phyloP scores from a whole-genome alignment of 1,140 invertebrate species.

The Pachyrhynchus sulphureomaculatus region DNA sequence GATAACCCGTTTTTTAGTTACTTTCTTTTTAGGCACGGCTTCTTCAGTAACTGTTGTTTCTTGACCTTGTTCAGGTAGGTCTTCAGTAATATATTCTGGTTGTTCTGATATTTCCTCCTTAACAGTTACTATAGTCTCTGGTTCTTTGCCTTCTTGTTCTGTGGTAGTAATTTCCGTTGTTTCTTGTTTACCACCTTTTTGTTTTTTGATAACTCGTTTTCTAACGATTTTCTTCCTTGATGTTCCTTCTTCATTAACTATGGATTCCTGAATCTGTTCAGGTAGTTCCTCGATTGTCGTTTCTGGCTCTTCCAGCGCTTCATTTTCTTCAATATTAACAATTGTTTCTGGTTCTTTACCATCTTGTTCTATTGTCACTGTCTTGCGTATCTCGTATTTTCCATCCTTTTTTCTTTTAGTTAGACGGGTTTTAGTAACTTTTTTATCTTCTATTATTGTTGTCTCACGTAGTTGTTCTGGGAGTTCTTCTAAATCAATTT shows the following conservation, averaged over 20 bases:
- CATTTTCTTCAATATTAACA: constrained; percentile 47
- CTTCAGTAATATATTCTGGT: no score
- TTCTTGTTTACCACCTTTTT: constrained; percentile 37
- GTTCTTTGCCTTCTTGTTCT: constrained; percentile 50
- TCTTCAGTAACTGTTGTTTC: no score
- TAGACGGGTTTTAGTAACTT: no score
- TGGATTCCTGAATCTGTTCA: constrained; percentile 35
- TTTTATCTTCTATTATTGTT: constrained; percentile 32
- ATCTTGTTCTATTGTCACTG: constrained; percentile 33
- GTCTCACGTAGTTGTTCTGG: constrained; percentile 25
- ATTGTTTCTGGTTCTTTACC: no score
- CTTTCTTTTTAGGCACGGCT: no score
- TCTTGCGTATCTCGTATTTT: constrained; percentile 39
- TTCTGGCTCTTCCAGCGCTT: constrained; percentile 50
- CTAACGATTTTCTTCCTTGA: constrained; percentile 50
- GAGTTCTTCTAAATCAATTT: neutral
- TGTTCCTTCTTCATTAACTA: constrained; percentile 35
- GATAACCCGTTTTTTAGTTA: no score
- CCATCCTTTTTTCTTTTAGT: constrained; percentile 36
- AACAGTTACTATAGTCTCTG: constrained; percentile 50
- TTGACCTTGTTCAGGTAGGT: no score
- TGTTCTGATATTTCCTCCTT: constrained; percentile 32
- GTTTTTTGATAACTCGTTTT: constrained; percentile 46
- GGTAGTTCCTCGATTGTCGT: constrained; percentile 34
- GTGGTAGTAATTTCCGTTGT: constrained; percentile 44